These are phyloP conservation scores for Ivindomyrus marchei DNA, from an alignment of 2,113 vertebrate species.

Conservation along the genomic window DNA sequence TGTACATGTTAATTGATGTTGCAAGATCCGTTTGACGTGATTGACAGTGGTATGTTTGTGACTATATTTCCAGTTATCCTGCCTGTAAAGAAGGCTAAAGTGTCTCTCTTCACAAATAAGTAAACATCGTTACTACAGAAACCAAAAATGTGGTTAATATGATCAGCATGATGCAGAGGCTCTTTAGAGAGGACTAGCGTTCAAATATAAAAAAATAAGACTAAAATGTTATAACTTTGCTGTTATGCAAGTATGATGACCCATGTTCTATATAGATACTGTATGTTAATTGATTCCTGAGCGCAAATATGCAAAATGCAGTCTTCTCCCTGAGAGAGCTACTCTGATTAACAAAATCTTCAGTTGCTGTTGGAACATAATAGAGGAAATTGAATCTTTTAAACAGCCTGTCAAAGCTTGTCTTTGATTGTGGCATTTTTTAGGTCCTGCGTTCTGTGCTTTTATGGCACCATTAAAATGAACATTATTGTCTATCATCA, in stretches of 20 bases:
- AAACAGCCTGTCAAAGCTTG: background rate
- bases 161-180: background rate
- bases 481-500: background rate
- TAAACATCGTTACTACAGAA: background rate
- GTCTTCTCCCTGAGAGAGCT: background rate
- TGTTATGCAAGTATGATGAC: background rate
- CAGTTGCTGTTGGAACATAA: background rate
- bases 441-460: background rate
- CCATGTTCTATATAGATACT: background rate
- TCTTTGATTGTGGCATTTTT: background rate
- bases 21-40: conserved; percentile 20
- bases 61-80: background rate
- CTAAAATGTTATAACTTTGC: background rate
- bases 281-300: background rate
- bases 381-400: background rate
- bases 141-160: background rate
- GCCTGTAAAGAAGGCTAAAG: background rate
- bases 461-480: background rate
- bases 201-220: background rate
- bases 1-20: conserved; percentile 40
- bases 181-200: background rate
- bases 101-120: background rate
- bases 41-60: background rate
- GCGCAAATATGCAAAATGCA: background rate
- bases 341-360: background rate